Evolutionary conservation across 2,797 vertebrate genomes (phyloP), one percentile per base, ranked within the genome.

Genomic region (Danio kyathit): DNA sequence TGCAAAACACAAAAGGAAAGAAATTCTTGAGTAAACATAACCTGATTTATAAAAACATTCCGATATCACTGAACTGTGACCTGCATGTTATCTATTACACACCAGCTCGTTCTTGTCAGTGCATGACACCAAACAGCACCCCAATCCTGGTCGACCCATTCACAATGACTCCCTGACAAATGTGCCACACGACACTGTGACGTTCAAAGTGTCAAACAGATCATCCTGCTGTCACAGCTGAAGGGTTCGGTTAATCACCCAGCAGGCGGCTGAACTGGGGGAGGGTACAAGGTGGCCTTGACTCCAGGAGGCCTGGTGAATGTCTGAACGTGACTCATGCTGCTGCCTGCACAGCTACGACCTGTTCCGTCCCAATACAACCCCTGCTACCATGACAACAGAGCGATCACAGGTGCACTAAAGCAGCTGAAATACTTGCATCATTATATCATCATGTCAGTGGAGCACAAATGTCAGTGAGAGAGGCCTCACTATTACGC

Each of bases 241-340:
- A 57, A 13, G 4, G 11, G 17, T 13, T 41, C 19, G 19, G 17
- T 79, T 51, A 70, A 79, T 79, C 76, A 80, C 19, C 6, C 59
- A 29, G 38, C 48, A 64, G 49, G 60, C 6, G 0, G 67, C 2
- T 17, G 69, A 56, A 73, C 14, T 48, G 49, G 41, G 0, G 60
- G 41, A 74, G 21, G 60, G 43, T 38, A 74, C 70, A 74, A 66
- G 70, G 70, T 80, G 70, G 52, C 70, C 61, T 74, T 80, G 79
- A 80, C 77, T 73, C 52, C 61, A 73, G 60, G 54, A 67, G 38
- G 61, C 61, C 52, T 80, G 73, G 19, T n/a, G n/a, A 8, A 3
- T 74, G 61, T 56, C 78, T 76, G 56, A 9, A 57, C 48, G 73
- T 84, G 80, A 84, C 61, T 86, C 85, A 86, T 17, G 52, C 56